These are phyloP conservation scores for Tokudaia muenninki DNA, from an alignment of 2,797 vertebrate species.

Conservation along the genomic window DNA sequence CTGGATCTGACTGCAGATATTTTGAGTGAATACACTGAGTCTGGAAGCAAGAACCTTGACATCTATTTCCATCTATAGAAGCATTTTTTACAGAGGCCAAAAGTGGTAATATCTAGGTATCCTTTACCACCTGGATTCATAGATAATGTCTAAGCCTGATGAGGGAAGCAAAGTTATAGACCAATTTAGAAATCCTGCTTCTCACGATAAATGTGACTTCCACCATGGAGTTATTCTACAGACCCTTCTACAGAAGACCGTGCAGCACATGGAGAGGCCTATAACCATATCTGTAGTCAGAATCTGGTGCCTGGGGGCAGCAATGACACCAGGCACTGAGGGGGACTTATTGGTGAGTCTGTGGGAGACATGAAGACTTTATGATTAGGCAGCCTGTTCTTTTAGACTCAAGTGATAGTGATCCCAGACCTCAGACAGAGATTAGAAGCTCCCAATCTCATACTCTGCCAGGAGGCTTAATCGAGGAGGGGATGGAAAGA, in stretches of 20 bases:
- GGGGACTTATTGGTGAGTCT: not conserved
- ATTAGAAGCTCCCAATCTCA: not conserved
- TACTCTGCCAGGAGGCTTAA: not conserved
- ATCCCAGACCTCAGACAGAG: not conserved
- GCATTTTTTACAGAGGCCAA: not conserved
- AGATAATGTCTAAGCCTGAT: not conserved
- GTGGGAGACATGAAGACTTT: not conserved
- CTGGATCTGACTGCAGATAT: not conserved
- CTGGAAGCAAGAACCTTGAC: not conserved
- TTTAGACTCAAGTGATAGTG: not conserved
- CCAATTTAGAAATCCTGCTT: not conserved
- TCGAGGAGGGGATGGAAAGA: not conserved
- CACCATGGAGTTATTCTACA: fast-evolving
- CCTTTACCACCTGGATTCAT: not conserved
- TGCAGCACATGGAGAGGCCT: not conserved
- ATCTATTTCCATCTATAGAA: not conserved
- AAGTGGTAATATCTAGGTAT: not conserved
- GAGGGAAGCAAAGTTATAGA: not conserved
- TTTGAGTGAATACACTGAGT: not conserved
- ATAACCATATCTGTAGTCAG: not conserved
- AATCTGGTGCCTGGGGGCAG: not conserved
- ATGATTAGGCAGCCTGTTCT: not conserved
- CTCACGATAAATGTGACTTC: not conserved
- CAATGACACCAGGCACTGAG: not conserved
- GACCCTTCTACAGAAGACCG: not conserved